These are phyloP conservation scores for Microcaecilia unicolor DNA, from an alignment of 2,797 vertebrate species.

Conservation along the genomic window DNA sequence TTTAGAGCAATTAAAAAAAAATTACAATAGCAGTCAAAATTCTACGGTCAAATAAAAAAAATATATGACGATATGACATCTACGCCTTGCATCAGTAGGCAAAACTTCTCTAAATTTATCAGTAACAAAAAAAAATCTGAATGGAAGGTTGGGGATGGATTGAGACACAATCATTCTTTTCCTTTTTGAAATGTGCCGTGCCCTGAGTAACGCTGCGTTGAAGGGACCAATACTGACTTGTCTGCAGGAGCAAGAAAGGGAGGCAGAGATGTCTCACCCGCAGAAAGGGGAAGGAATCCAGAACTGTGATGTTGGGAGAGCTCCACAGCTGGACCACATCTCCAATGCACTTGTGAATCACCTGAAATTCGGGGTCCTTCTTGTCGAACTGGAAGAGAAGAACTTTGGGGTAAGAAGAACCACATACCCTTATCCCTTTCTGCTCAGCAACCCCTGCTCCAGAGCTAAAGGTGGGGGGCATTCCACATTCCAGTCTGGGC, in stretches of 20 bases:
- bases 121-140: too few species aligned
- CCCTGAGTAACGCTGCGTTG: background rate
- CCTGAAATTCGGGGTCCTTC: slow-evolving; percentile 39
- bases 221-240: background rate
- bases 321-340: slow-evolving; percentile 70
- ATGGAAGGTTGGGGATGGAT: too few species aligned
- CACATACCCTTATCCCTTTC: too few species aligned
- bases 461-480: background rate
- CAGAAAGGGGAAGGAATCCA: slow-evolving; percentile 71
- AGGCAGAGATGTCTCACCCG: slow-evolving; percentile 52
- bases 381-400: slow-evolving; percentile 52
- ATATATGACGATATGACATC: too few species aligned
- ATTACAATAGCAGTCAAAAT: too few species aligned
- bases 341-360: slow-evolving; percentile 58
- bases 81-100: too few species aligned
- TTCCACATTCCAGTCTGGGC: too few species aligned
- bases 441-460: background rate
- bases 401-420: background rate
- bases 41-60: too few species aligned
- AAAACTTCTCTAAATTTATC: too few species aligned
- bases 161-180: too few species aligned
- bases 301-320: slow-evolving; percentile 60
- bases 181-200: too few species aligned
- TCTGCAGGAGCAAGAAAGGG: background rate
- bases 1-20: too few species aligned